Base-by-base conservation (phyloP, 2,797 vertebrate genomes). In the Falco berigora region DNA sequence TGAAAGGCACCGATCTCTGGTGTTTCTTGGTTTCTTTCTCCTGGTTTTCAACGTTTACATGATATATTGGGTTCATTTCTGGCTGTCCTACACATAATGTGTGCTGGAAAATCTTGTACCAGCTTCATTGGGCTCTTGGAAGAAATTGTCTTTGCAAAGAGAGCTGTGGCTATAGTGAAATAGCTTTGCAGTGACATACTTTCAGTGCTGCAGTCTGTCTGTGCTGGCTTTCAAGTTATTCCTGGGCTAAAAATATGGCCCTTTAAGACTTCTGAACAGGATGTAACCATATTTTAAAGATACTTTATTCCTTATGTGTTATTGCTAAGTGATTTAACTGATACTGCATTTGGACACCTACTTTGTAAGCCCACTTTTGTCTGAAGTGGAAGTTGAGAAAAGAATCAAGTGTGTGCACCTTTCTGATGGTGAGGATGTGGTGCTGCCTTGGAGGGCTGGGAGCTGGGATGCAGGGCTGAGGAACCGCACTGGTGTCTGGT, bases 181-280 rank as follows among this genome's bases (percentile, higher is more conserved):
- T 79, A 82, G 63, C 85, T 92, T 92, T 78, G 61, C 59, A 84
- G 72, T 86, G 79, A 72, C 53, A 68, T 61, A 22, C 59, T 88
- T 95, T 88, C 79, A 76, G 66, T 69, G 67, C 63, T 49, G 82
- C 50, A 42, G n/a, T 80, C 6, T 74, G 67, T 93, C 86, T 82
- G 24, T 71, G 23, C 77, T 80, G 61, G 27, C 92, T 96, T 96
- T 68, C 56, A 61, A 71, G 71, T 92, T 86, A 30, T 82, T 96
- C 47, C 34, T 58, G 58, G 55, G 53, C 81, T 96, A 79, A 95
- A 95, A 92, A 91, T 96, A 77, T 1, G 42, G 27, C 58, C 77
- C 53, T 72, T 96, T 94, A 95, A 91, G 86, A 62, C 61, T 91
- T 67, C 52, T 87, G 64, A 94, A 83, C 49, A 79, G 77, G 53